phyloP scores from a whole-genome alignment of 1,140 invertebrate genomes.

The Drosophila repletoides region DNA sequence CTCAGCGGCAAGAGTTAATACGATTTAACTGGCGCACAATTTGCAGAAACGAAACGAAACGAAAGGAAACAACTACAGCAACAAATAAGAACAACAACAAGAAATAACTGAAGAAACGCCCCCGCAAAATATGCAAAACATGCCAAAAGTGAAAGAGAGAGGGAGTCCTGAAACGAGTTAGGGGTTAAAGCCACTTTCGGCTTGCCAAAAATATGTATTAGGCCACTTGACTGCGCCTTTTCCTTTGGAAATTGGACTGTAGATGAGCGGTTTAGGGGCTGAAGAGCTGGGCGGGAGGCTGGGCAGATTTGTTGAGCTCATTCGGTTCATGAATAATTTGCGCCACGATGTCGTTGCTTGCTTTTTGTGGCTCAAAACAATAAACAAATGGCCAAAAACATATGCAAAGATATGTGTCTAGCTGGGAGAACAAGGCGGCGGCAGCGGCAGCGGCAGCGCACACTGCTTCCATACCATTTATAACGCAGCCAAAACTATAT shows the following conservation, averaged over 20 bases:
- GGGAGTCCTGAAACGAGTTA: conserved; percentile 9
- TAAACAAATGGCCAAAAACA: conserved; percentile 78
- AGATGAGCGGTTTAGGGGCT: background rate
- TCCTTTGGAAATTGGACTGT: background rate
- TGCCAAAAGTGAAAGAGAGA: conserved; percentile 40
- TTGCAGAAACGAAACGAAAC: conserved; percentile 55
- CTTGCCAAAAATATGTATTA: conserved; percentile 75
- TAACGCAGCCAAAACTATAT: too few relatives aligned
- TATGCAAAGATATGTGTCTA: conserved; percentile 54
- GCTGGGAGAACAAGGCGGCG: too few relatives aligned
- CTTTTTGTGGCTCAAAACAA: conserved; percentile 52
- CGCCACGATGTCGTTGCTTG: conserved; percentile 64
- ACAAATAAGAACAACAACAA: background rate
- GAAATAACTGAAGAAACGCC: conserved; percentile 2
- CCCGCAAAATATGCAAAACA: conserved; percentile 71
- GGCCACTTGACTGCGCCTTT: conserved; percentile 63
- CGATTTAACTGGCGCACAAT: conserved; percentile 72
- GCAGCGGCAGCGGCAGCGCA: too few relatives aligned
- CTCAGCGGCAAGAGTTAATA: conserved; percentile 72
- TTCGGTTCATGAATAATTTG: conserved; percentile 78
- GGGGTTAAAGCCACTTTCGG: conserved; percentile 50
- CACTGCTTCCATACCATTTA: too few relatives aligned
- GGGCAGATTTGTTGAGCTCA: conserved; percentile 74
- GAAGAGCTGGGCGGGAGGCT: conserved; percentile 19
- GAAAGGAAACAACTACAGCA: background rate